Conservation (phyloP, 2,113 vertebrate species). For the Chloebia gouldiae region DNA sequence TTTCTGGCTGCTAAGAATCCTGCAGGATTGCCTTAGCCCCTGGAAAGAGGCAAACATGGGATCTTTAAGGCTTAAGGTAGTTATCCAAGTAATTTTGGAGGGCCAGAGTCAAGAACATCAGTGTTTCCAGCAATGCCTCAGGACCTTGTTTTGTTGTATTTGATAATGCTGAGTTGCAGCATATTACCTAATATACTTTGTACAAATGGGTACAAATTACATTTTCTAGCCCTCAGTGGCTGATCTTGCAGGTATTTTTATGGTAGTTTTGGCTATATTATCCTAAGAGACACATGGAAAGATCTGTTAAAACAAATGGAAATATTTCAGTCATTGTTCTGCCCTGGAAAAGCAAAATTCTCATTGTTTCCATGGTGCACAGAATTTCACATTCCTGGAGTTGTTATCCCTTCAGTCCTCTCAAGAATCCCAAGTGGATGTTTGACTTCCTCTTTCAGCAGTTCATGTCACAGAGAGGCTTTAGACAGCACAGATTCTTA, state of each 20-base stretch:
- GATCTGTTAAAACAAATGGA: neutral
- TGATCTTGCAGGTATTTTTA: neutral
- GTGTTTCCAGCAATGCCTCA: neutral
- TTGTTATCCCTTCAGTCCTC: neutral
- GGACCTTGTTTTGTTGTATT: neutral
- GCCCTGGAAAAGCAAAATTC: neutral
- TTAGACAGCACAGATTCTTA: neutral
- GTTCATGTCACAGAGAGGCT: neutral
- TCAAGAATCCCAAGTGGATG: neutral
- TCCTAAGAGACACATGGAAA: neutral
- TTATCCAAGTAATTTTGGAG: neutral
- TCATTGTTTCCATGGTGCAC: neutral
- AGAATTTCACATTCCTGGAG: neutral
- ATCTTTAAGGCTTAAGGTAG: neutral
- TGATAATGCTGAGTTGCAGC: neutral
- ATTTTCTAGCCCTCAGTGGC: neutral
- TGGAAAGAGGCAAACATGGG: neutral
- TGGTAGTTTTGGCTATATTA: neutral
- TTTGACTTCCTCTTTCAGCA: neutral
- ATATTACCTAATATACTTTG: neutral
- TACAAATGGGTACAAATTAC: neutral
- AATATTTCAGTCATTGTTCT: neutral
- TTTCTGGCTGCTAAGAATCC: neutral
- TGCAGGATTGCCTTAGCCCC: neutral
- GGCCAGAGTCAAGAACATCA: neutral